Evolutionary conservation across 2,888 invertebrate species (phyloP).

Genomic region (Antitype chi): DNA sequence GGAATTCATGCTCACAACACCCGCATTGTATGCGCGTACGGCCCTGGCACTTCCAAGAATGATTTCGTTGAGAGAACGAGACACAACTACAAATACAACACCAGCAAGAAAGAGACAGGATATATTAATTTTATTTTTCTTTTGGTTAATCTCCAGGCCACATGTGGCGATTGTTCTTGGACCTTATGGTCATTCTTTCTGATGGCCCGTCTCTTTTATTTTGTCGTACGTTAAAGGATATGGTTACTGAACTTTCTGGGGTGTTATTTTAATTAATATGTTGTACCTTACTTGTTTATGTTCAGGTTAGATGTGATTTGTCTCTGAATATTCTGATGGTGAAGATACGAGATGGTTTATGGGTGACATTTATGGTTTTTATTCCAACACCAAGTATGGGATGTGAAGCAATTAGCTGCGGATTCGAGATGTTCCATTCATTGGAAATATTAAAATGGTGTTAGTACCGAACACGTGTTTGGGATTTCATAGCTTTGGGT

Average conservation of each 20-base stretch:
- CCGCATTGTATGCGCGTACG: constrained; percentile 88
- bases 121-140: constrained; percentile 88
- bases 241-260: constrained; percentile 84
- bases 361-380: constrained; percentile 47
- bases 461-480: constrained; percentile 18
- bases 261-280: constrained; percentile 88
- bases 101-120: constrained; percentile 71
- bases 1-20: constrained; percentile 87
- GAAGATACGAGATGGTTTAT: constrained; percentile 64
- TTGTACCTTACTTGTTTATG: constrained; percentile 76
- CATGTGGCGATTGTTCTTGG: constrained; percentile 90
- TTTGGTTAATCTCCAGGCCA: constrained; percentile 89
- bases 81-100: constrained; percentile 66
- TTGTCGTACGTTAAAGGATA: constrained; percentile 67
- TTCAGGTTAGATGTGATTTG: constrained; percentile 63
- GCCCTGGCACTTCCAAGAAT: constrained; percentile 88
- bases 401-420: constrained; percentile 49
- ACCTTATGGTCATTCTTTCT: constrained; percentile 88
- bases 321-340: constrained; percentile 63
- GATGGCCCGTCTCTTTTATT: constrained; percentile 74
- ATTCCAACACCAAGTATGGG: constrained; percentile 50
- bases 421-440: constrained; percentile 27
- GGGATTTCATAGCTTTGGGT: neutral
- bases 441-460: constrained; percentile 44
- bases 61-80: constrained; percentile 83